Evolutionary conservation across 2,888 invertebrate species (phyloP).

Genomic region (Hermaeophaga mercurialis): DNA sequence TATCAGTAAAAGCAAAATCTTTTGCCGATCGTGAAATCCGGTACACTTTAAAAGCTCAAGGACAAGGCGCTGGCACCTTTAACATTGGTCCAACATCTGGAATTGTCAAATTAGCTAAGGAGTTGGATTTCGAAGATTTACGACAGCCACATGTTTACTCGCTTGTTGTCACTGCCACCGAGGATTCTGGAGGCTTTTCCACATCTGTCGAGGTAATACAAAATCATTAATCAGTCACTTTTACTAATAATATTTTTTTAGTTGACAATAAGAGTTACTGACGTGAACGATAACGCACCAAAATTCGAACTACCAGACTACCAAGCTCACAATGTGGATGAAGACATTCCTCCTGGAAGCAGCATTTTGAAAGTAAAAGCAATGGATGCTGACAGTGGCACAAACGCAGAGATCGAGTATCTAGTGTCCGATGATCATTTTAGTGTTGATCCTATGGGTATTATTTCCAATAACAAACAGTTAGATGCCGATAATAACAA

Average conservation of each 20-base stretch:
- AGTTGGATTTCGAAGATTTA: slow-evolving; percentile 95
- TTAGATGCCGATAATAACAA: slow-evolving; percentile 96
- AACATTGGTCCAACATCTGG: slow-evolving; percentile 94
- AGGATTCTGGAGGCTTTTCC: slow-evolving; percentile 96
- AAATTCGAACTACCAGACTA: slow-evolving; percentile 96
- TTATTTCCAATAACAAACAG: slow-evolving; percentile 91
- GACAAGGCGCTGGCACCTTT: slow-evolving; percentile 93
- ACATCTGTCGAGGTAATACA: slow-evolving; percentile 85
- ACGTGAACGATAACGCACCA: slow-evolving; percentile 97
- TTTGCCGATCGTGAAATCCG: slow-evolving; percentile 96
- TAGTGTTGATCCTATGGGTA: slow-evolving; percentile 89
- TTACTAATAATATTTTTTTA: too few relatives aligned
- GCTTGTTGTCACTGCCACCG: slow-evolving; percentile 90
- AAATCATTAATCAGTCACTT: not conserved
- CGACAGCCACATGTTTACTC: slow-evolving; percentile 93
- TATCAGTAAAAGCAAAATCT: slow-evolving; percentile 95
- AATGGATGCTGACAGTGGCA: slow-evolving; percentile 92
- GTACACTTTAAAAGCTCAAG: slow-evolving; percentile 93
- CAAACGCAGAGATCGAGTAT: slow-evolving; percentile 94
- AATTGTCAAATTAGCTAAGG: slow-evolving; percentile 93
- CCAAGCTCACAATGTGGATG: slow-evolving; percentile 94
- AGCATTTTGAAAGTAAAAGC: slow-evolving; percentile 94
- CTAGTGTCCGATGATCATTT: slow-evolving; percentile 92
- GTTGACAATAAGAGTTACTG: slow-evolving; percentile 92
- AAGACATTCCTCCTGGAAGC: slow-evolving; percentile 90